Conservation (phyloP, 2,888 invertebrate genomes). For the Leptarthrus brevirostris region DNA sequence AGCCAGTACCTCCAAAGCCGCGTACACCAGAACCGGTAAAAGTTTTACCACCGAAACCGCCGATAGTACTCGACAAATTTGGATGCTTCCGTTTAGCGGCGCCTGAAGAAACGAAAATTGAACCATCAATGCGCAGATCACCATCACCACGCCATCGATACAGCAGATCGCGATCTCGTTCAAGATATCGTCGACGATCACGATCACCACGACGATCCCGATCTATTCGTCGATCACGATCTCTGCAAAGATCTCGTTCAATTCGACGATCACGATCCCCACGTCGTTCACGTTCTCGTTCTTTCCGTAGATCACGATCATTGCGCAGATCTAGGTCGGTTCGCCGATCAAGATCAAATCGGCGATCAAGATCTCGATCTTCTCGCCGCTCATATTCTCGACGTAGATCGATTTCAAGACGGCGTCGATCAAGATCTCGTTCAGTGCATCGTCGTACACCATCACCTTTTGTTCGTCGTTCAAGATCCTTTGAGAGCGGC, state of each 20-base stretch:
- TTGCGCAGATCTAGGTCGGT: slow-evolving; percentile 14
- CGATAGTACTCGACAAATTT: slow-evolving; percentile 79
- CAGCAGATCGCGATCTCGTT: slow-evolving; percentile 57
- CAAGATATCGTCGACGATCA: slow-evolving; percentile 61
- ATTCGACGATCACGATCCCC: slow-evolving; percentile 53
- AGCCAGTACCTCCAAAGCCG: slow-evolving; percentile 50
- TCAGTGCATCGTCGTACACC: slow-evolving; percentile 45
- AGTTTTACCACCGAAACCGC: slow-evolving; percentile 59
- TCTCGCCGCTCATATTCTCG: slow-evolving; percentile 67
- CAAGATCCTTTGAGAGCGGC: slow-evolving; percentile 34
- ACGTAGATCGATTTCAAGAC: slow-evolving; percentile 61
- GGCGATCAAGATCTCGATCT: slow-evolving; percentile 54
- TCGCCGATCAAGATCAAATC: slow-evolving; percentile 8
- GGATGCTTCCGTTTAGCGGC: slow-evolving; percentile 77
- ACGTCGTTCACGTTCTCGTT: slow-evolving; percentile 64
- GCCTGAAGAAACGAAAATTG: slow-evolving; percentile 64
- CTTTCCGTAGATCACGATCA: slow-evolving; percentile 65
- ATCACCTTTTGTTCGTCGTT: slow-evolving; percentile 27
- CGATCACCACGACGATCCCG: slow-evolving; percentile 64
- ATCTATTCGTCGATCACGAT: slow-evolving; percentile 67
- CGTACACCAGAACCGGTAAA: slow-evolving; percentile 64
- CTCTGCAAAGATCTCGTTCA: slow-evolving; percentile 53
- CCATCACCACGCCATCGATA: slow-evolving; percentile 53
- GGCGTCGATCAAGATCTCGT: slow-evolving; percentile 54
- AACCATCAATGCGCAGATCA: slow-evolving; percentile 50